Base-by-base conservation (phyloP, 2,888 invertebrate genomes). In the Pseudococcus longispinus region DNA sequence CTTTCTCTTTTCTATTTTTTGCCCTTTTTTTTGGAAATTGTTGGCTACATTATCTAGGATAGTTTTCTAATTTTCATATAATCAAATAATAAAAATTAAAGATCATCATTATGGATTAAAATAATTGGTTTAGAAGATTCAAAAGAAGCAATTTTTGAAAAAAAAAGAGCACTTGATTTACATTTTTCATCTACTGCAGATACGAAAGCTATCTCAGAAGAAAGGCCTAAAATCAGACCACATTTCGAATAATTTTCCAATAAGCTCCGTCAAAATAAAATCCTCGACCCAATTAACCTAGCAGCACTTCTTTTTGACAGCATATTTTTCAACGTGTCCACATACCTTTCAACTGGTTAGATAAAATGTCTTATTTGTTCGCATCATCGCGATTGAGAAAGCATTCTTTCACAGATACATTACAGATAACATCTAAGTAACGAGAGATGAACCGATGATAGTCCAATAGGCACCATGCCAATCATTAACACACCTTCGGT, bases 401-500 rank as follows among this genome's bases (percentile, higher is more conserved):
- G 29, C 70, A 70, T 70, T 70, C 70, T 70, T 70, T 70, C 70
- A 70, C 70, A 32, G 60, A 23, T 60, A 70, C 29, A 60, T 70
- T 18, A 29, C 70, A 32, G 70, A 70, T 70, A 70, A 70, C 29
- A 70, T 70, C 70, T 23, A 9, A 60, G 15, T 60, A 70, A 15
- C 70, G 18, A 29, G 18, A 70, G 70, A 70, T 70, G 60, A 70
- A 15, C 70, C 29, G 29, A 70, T 70, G 70, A 70, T 70, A 70
- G 26, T 18, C 70, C 29, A 18, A 70, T 32, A 70, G 70, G 70
- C 70, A 70, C 70, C 70, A 70, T 18, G 70, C 70, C 70, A 70
- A 70, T 70, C 70, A 70, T 18, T 70, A 5, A 26, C 70, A 70
- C 70, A 26, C 29, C 20, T 70, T 65, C 15, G 15, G 15, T 20